Base-by-base conservation (phyloP, 2,888 invertebrate genomes). In the Drosophila neutralis region DNA sequence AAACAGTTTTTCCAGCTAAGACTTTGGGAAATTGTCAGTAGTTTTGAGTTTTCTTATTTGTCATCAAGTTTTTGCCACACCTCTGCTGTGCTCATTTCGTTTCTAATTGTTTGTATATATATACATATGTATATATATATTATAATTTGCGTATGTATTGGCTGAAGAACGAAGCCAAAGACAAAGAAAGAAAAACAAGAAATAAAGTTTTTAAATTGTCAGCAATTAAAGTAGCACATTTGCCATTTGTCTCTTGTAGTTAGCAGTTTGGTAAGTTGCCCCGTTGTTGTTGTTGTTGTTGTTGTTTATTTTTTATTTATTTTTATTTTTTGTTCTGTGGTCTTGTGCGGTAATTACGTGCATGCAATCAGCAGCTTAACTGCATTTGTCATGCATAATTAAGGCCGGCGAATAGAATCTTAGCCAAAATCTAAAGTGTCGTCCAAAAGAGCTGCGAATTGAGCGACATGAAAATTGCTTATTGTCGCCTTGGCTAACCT, bases 361-460 rank as follows among this genome's bases (percentile, higher is more conserved):
- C 87, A 83, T 83, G 87, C 72, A 82, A 87, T 87, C 80, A 87
- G 73, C 84, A 70, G 66, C 73, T 73, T 77, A 80, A 80, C 78
- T 73, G 81, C 78, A 85, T 85, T 89, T 79, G 87, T 87, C 87
- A 85, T 85, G 89, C 87, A 87, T 82, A 89, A 85, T 85, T 85
- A 85, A 76, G 80, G 73, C 79, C 74, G 67, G 56, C 56, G 73
- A 54, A 40, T 60, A 74, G 73, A 89, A 78, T 65, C 69, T 64
- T 74, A 62, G 56, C 54, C 73, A 79, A 74, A 81, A 73, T 73
- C 70, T 67, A 54, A 84, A 69, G 58, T 78, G 69, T 45, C 56
- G 38, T 61, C 64, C 29, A 40, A 76, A 72, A 53, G 18, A 52
- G 33, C 57, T 54, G 40, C 56, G 59, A 66, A 73, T 65, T 65